phyloP scores from a whole-genome alignment of 2,888 invertebrate species.

The Dicyrtomina minuta region DNA sequence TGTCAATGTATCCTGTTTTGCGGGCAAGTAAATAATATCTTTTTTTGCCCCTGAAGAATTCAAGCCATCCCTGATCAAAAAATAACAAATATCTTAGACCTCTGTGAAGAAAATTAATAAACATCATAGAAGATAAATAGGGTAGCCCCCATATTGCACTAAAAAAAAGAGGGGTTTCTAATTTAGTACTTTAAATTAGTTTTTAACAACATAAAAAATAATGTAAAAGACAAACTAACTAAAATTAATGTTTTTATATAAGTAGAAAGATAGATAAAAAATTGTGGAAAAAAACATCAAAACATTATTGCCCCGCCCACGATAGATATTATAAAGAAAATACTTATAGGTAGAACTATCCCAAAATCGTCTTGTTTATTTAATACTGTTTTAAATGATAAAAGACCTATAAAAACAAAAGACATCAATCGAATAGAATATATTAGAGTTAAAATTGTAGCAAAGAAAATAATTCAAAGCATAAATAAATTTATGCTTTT shows the following conservation, averaged over 20 bases:
- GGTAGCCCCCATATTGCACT: no score
- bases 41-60: constrained; percentile 57
- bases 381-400: constrained; percentile 54
- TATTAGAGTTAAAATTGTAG: constrained; percentile 62
- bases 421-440: constrained; percentile 60
- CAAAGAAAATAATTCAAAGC: constrained; percentile 62
- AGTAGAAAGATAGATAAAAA: constrained; percentile 29
- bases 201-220: no score
- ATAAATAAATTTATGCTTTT: constrained; percentile 62
- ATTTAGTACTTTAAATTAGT: no score
- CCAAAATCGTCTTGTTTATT: constrained; percentile 14
- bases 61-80: constrained; percentile 62
- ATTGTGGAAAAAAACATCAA: constrained; percentile 59
- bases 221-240: constrained; percentile 60
- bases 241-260: constrained; percentile 59
- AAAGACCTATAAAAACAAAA: constrained; percentile 55
- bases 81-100: no score
- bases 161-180: no score
- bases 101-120: no score
- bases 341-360: constrained; percentile 26
- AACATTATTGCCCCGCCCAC: constrained; percentile 22
- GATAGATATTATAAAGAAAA: constrained; percentile 33
- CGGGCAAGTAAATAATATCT: no score
- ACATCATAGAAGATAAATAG: no score
- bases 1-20: no score